phyloP scores from a whole-genome alignment of 2,797 vertebrate species.

The Coilia nasus region DNA sequence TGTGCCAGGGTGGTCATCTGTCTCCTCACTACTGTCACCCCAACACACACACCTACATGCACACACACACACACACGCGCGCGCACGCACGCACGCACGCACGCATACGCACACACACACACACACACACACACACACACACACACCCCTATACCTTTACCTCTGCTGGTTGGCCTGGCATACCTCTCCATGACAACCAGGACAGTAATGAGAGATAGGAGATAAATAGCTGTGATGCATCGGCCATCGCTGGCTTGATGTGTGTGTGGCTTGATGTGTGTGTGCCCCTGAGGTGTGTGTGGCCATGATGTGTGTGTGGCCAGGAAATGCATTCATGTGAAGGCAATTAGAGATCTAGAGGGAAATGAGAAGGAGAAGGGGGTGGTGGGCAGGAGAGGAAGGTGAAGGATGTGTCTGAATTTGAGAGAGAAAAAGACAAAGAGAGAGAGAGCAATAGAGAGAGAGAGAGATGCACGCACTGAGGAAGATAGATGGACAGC shows the following conservation, averaged over 20 bases:
- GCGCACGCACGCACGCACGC: too few relatives aligned
- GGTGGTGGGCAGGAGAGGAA: not conserved
- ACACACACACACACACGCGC: too few relatives aligned
- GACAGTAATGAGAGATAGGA: slow-evolving; percentile 12
- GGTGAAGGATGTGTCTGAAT: not conserved
- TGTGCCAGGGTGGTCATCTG: not conserved
- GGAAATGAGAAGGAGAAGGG: not conserved
- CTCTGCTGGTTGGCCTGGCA: slow-evolving; percentile 2
- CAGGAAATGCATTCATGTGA: slow-evolving; percentile 44
- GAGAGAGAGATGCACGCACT: not conserved
- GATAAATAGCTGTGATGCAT: not conserved
- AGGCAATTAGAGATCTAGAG: slow-evolving; percentile 51
- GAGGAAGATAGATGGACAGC: not conserved
- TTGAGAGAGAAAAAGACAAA: not conserved
- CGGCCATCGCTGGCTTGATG: not conserved
- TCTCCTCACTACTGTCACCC: not conserved
- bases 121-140: not conserved
- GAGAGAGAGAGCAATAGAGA: not conserved
- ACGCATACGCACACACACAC: too few relatives aligned
- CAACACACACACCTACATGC: too few relatives aligned
- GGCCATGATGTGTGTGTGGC: slow-evolving; percentile 12
- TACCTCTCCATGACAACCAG: not conserved
- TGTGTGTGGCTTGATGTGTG: slow-evolving; percentile 22
- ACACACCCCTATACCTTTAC: not conserved
- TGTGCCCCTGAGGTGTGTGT: too few relatives aligned